phyloP scores from a whole-genome alignment of 2,888 invertebrate species.

The Hanleya hanleyi region DNA sequence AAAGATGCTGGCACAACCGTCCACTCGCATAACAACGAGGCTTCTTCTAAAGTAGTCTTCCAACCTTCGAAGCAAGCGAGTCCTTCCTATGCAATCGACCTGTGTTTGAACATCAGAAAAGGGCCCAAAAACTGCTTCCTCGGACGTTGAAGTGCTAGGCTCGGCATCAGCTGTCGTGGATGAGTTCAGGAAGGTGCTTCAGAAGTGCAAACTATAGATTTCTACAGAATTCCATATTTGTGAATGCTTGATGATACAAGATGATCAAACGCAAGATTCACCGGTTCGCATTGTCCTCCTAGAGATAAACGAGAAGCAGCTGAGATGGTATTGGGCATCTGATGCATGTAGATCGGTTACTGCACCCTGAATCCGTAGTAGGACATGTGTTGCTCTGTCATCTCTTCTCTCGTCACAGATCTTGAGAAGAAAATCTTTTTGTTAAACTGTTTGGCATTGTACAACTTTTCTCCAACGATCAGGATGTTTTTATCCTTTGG shows the following conservation, averaged over 20 bases:
- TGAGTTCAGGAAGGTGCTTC: no score
- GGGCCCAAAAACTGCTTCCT: background rate
- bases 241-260: background rate
- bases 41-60: constrained; percentile 6
- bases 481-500: background rate
- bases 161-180: background rate
- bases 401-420: background rate
- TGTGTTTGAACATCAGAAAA: no score
- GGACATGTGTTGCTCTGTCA: background rate
- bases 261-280: background rate
- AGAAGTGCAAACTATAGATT: constrained; percentile 7
- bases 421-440: background rate
- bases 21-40: constrained; percentile 16
- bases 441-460: background rate
- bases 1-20: constrained; percentile 16
- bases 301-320: background rate
- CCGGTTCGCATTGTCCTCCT: background rate
- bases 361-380: background rate
- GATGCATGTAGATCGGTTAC: background rate
- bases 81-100: background rate
- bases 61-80: background rate
- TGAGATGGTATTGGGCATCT: background rate
- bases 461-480: background rate
- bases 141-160: background rate
- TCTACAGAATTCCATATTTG: constrained; percentile 14